Conservation (phyloP, 2,888 invertebrate species). For the Miltochrista miniata region DNA sequence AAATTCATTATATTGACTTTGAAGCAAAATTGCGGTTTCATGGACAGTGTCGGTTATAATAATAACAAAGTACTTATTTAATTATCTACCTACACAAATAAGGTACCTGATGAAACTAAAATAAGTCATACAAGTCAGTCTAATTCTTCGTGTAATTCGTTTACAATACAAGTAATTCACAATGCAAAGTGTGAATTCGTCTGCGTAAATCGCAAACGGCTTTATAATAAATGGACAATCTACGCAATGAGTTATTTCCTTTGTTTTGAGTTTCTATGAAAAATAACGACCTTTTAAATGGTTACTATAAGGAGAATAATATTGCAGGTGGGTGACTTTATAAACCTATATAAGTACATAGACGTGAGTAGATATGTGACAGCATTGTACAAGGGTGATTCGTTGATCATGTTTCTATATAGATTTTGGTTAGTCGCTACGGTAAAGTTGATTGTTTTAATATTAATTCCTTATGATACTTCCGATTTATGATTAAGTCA, state of each 20-base stretch:
- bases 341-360: no score
- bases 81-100: no score
- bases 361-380: slow-evolving; percentile 28
- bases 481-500: neutral
- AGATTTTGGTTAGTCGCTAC: slow-evolving; percentile 29
- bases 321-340: slow-evolving; percentile 20
- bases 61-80: no score
- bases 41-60: no score
- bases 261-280: slow-evolving; percentile 35
- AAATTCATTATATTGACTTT: no score
- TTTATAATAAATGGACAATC: slow-evolving; percentile 38
- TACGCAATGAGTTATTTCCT: slow-evolving; percentile 37
- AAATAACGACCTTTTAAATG: slow-evolving; percentile 35
- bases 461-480: neutral
- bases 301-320: slow-evolving; percentile 12
- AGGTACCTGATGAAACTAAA: no score
- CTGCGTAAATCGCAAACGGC: slow-evolving; percentile 28
- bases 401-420: slow-evolving; percentile 11
- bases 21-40: no score
- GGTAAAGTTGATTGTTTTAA: slow-evolving; percentile 1
- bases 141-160: no score
- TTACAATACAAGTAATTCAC: neutral
- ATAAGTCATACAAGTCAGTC: no score
- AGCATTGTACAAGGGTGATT: slow-evolving; percentile 18
- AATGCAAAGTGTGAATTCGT: slow-evolving; percentile 12